These are phyloP conservation scores for Scrobipalpa atriplicella DNA, from an alignment of 2,888 invertebrate genomes.

Conservation along the genomic window DNA sequence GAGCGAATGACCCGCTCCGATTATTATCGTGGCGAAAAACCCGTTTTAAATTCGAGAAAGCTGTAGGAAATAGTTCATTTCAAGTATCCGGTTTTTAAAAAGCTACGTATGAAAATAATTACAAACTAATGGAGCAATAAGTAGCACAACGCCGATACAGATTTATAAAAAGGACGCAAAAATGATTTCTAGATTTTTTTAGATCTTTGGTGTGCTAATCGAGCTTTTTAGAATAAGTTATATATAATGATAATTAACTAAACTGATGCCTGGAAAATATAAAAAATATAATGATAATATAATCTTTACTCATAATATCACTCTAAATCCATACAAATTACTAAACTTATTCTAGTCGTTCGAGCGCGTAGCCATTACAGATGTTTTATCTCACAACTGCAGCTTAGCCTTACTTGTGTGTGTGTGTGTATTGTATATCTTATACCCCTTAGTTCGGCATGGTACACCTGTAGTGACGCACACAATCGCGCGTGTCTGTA, in stretches of 20 bases:
- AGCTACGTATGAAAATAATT: background rate
- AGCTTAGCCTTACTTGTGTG: no score
- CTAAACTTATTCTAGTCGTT: conserved; percentile 49
- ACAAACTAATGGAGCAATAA: conserved; percentile 12
- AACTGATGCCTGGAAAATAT: conserved; percentile 34
- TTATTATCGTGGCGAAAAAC: no score
- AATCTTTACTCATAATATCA: conserved; percentile 72
- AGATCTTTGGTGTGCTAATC: conserved; percentile 51
- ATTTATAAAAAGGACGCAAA: conserved; percentile 25
- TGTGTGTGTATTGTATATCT: no score
- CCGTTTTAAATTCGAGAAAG: no score
- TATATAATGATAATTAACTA: conserved; percentile 31
- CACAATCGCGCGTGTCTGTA: no score
- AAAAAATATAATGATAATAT: conserved; percentile 45
- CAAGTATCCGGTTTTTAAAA: background rate
- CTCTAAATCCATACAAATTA: conserved; percentile 59
- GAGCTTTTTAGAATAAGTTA: conserved; percentile 18
- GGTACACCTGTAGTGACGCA: no score
- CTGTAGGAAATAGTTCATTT: no score
- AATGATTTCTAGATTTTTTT: conserved; percentile 34
- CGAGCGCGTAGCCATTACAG: background rate
- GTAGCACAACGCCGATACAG: conserved; percentile 2
- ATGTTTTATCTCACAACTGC: no score
- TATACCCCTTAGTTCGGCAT: no score
- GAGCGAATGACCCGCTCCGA: no score